These are phyloP conservation scores for Eumacrocentrus americanus DNA, from an alignment of 2,888 invertebrate genomes.

Conservation along the genomic window DNA sequence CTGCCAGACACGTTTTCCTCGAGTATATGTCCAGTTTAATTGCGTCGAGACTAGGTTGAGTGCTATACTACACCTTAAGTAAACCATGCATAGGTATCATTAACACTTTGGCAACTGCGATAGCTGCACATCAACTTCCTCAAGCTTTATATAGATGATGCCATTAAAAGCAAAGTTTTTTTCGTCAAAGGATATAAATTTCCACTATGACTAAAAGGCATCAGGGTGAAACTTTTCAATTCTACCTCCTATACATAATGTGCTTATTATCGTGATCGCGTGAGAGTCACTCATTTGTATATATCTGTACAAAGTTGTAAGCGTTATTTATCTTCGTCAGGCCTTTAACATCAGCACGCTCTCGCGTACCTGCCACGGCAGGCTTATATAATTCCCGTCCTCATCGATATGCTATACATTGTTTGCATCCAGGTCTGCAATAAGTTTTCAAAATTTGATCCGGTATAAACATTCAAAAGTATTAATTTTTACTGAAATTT, in stretches of 20 bases:
- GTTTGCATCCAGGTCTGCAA: conserved; percentile 40
- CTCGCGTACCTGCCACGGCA: conserved; percentile 33
- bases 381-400: conserved; percentile 33
- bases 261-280: conserved; percentile 37
- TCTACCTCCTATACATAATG: conserved; percentile 21
- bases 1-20: conserved; percentile 2
- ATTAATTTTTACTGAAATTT: conserved; percentile 8
- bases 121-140: no score
- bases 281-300: conserved; percentile 38
- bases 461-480: neutral
- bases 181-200: neutral
- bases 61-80: neutral
- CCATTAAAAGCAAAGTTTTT: no score
- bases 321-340: conserved; percentile 53
- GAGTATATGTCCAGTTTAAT: conserved; percentile 8
- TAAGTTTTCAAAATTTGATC: neutral
- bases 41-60: conserved; percentile 2
- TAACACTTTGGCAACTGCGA: neutral
- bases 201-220: neutral
- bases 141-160: no score
- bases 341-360: conserved; percentile 36
- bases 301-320: conserved; percentile 36
- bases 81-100: neutral
- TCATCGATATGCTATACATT: conserved; percentile 47
- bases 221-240: conserved; percentile 8